Percentiles rank a stretch among this genome's conserved stretches.
Conservation (phyloP, 2,113 vertebrate genomes). For the Serilophus lunatus region DNA sequence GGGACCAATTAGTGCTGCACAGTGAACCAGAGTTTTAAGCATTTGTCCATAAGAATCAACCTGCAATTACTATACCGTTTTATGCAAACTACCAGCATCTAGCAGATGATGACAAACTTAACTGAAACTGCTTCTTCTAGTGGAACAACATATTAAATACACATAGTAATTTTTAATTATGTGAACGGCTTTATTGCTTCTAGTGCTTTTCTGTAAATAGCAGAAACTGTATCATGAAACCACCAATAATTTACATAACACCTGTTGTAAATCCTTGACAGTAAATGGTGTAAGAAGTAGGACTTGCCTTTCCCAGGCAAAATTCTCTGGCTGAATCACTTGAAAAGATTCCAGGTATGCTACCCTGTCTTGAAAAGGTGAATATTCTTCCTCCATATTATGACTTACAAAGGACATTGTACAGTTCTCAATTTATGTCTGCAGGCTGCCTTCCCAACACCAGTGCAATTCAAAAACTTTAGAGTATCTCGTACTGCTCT, state of each 20-base stretch:
- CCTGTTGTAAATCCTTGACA: background rate
- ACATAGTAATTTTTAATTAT: background rate
- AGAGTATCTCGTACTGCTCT: background rate
- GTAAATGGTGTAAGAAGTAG: background rate
- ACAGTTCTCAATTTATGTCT: background rate
- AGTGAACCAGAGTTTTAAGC: background rate
- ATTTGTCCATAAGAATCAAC: background rate
- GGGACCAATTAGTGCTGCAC: background rate
- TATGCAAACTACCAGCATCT: background rate
- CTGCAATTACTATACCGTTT: background rate
- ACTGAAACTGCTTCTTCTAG: background rate
- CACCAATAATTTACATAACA: background rate
- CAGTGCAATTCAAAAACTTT: background rate
- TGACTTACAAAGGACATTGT: background rate
- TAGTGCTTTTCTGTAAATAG: background rate
- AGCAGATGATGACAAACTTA: background rate
- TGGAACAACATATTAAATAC: background rate
- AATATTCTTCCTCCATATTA: background rate
- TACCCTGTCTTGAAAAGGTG: background rate
- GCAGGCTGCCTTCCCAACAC: background rate
- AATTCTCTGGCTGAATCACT: background rate
- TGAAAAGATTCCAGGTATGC: background rate
- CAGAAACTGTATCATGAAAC: background rate
- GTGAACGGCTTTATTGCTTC: background rate
- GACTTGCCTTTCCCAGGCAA: background rate